Percentiles rank a stretch among this genome's conserved stretches.
phyloP scores from a whole-genome alignment of 2,797 vertebrate species.

The Melanotaenia parkinsoni region DNA sequence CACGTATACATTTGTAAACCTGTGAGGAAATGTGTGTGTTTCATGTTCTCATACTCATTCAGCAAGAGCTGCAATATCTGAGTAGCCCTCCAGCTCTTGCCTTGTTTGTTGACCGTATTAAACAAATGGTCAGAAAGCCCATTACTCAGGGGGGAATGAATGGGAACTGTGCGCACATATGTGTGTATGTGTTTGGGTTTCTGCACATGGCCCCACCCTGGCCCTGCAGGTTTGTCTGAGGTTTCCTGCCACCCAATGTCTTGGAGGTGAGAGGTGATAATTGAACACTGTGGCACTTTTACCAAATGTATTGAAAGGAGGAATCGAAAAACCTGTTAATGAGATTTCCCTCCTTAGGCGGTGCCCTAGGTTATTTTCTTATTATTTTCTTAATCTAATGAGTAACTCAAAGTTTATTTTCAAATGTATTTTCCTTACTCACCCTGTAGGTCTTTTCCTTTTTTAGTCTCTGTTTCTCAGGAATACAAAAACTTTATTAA shows the following conservation, averaged over 20 bases:
- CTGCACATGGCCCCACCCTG: conserved; percentile 53
- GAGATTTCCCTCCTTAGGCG: conserved; percentile 79
- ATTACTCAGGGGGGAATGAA: conserved; percentile 66
- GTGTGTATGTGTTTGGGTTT: conserved; percentile 40
- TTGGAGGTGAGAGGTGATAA: conserved; percentile 83
- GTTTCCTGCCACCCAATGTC: conserved; percentile 74
- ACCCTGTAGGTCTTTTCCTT: conserved; percentile 55
- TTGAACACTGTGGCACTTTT: conserved; percentile 80
- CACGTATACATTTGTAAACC: conserved; percentile 40
- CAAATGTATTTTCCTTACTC: conserved; percentile 64
- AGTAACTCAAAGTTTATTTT: conserved; percentile 81
- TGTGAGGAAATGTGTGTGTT: conserved; percentile 46
- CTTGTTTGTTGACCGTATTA: conserved; percentile 76
- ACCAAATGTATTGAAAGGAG: conserved; percentile 83
- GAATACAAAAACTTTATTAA: conserved; percentile 55
- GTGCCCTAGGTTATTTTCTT: conserved; percentile 77
- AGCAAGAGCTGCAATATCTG: conserved; percentile 49
- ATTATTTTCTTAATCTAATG: conserved; percentile 84
- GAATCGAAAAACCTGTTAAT: conserved; percentile 86
- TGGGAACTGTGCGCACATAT: conserved; percentile 39
- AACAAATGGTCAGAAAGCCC: conserved; percentile 77
- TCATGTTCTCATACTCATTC: conserved; percentile 53
- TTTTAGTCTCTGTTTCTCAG: conserved; percentile 49
- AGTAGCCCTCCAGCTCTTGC: conserved; percentile 68
- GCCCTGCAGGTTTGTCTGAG: conserved; percentile 69